Base-by-base conservation (phyloP, 2,113 vertebrate genomes). In the Gymnorhina tibicen region DNA sequence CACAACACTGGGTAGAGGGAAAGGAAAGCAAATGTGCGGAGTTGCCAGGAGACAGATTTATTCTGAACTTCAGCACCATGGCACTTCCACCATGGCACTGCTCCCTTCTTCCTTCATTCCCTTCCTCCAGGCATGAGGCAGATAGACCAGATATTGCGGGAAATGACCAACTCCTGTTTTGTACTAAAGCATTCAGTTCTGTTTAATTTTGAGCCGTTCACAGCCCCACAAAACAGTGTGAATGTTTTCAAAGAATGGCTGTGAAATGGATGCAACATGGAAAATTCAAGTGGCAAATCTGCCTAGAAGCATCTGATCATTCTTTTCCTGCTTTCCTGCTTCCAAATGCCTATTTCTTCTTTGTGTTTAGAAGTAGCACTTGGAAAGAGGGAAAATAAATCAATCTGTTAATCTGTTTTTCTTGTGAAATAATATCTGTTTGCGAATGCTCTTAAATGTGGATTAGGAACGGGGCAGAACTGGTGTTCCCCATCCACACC, bases 1-100 rank as follows among this genome's bases (percentile, higher is more conserved):
- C 68, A 81, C 89, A 96, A 95, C 91, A 92, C 44, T 87, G 91
- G 64, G 80, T 81, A 87, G 83, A 95, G 55, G 68, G 53, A 92
- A 86, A 64, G 63, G 86, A 95, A 95, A 95, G 94, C 91, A 95
- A 97, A 92, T 78, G 56, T 44, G 60, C 56, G 39, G 83, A 93
- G 89, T 85, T 96, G 86, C 93, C 95, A 97, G 91, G 95, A 96
- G 80, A 93, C 69, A 46, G 84, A 89, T 92, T 93, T 93, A 85
- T 89, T 95, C 83, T 74, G 84, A 95, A 95, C 93, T 92, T 91
- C 68, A 92, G 76, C 86, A 92, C 59, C 16, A 9, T 93, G 94
- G 56, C 87, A 92, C 68, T 89, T 95, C 68, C 47, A 93, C 83
- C 5, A 39, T 14, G 5, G 77, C 41, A 24, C 30, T 96, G 46